These are phyloP conservation scores for Choloepus hoffmanni DNA, from an alignment of 2,113 vertebrate genomes.

Conservation along the genomic window DNA sequence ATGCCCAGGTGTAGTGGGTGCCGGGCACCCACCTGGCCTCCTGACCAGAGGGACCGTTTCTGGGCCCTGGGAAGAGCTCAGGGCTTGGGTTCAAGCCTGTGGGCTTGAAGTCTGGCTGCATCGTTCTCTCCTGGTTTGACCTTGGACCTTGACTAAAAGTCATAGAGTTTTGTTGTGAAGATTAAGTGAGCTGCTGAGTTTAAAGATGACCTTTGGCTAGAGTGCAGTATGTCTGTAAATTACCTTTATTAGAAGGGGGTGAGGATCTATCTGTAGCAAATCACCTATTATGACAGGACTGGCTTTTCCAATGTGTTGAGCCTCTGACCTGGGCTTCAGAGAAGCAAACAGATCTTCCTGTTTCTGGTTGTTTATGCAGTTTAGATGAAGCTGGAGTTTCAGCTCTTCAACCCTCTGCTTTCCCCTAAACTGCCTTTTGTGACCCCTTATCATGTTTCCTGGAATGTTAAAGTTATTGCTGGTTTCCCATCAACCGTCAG, in stretches of 20 bases:
- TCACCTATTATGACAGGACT: neutral
- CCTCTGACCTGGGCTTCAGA: neutral
- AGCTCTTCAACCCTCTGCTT: neutral
- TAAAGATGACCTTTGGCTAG: neutral
- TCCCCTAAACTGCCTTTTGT: neutral
- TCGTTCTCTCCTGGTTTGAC: neutral
- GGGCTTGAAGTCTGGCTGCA: neutral
- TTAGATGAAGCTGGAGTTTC: neutral
- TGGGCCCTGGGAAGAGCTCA: neutral
- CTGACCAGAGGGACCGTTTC: neutral
- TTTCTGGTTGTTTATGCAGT: neutral
- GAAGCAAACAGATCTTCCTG: neutral
- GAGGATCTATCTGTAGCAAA: neutral
- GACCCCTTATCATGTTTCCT: slow-evolving; percentile 31
- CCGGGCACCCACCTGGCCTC: neutral
- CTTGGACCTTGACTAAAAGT: neutral
- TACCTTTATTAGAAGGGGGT: neutral
- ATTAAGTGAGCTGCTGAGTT: neutral
- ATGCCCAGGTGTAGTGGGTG: neutral
- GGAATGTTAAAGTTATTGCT: neutral
- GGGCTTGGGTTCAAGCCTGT: neutral
- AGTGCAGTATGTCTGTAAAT: accelerated
- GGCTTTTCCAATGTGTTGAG: neutral
- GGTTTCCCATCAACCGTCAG: neutral
- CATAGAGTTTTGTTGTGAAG: neutral